Evolutionary conservation across 2,797 vertebrate genomes (phyloP).

Genomic region (Coranthus polyacanthus): DNA sequence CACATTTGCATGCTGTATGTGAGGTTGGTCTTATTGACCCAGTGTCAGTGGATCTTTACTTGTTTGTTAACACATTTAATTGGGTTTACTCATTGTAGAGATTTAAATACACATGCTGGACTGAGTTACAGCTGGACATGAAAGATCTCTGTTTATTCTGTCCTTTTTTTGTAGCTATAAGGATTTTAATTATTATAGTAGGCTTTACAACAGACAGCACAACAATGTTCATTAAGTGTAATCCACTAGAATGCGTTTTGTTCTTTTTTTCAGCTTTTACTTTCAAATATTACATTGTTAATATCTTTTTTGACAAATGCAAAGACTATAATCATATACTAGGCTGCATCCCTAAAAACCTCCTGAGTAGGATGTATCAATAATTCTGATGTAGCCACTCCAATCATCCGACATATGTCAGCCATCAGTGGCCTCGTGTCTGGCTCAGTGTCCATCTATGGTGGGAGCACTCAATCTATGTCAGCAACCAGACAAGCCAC

Average conservation of each 20-base stretch:
- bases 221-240: no score
- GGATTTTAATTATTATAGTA: no score
- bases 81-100: slow-evolving; percentile 80
- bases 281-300: neutral
- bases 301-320: slow-evolving; percentile 1
- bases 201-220: no score
- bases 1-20: slow-evolving; percentile 83
- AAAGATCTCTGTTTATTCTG: slow-evolving; percentile 8
- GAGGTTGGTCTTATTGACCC: slow-evolving; percentile 80
- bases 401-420: slow-evolving; percentile 78
- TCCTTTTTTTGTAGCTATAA: no score
- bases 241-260: no score
- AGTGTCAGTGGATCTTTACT: slow-evolving; percentile 83
- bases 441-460: slow-evolving; percentile 74
- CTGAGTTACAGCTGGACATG: slow-evolving; percentile 47
- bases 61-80: slow-evolving; percentile 88
- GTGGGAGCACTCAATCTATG: slow-evolving; percentile 83
- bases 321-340: slow-evolving; percentile 8
- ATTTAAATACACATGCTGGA: slow-evolving; percentile 67
- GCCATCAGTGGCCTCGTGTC: slow-evolving; percentile 80
- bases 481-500: slow-evolving; percentile 76
- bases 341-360: slow-evolving; percentile 4
- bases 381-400: slow-evolving; percentile 56
- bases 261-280: neutral
- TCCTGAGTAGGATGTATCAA: slow-evolving; percentile 51